phyloP scores from a whole-genome alignment of 2,888 invertebrate species.

The Drosophila subsilvestris region DNA sequence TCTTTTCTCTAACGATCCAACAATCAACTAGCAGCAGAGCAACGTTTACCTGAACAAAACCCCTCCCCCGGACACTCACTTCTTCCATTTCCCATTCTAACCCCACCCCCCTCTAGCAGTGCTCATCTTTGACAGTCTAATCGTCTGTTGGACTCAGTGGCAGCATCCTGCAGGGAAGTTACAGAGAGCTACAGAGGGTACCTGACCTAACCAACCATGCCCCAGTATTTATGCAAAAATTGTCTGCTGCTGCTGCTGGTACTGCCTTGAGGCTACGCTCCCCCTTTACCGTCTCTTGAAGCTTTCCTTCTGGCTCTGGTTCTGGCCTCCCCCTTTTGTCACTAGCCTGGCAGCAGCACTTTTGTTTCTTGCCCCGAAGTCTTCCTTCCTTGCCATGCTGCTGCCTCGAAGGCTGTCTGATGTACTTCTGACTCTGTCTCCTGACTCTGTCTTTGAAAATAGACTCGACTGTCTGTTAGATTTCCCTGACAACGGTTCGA shows the following conservation, averaged over 20 bases:
- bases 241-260: slow-evolving; percentile 30
- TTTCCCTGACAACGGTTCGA: slow-evolving; percentile 27
- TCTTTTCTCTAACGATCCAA: slow-evolving; percentile 46
- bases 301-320: background rate
- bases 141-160: slow-evolving; percentile 40
- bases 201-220: slow-evolving; percentile 56
- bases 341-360: background rate
- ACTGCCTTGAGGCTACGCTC: background rate
- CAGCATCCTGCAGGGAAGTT: slow-evolving; percentile 43
- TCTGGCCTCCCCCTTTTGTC: background rate
- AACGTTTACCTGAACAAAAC: slow-evolving; percentile 38
- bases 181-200: background rate
- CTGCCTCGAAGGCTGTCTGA: slow-evolving; percentile 15
- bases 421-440: slow-evolving; percentile 12
- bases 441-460: slow-evolving; percentile 46
- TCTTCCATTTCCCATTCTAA: background rate
- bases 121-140: slow-evolving; percentile 48
- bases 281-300: background rate
- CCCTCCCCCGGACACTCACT: background rate
- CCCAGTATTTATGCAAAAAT: slow-evolving; percentile 67
- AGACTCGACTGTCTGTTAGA: slow-evolving; percentile 50
- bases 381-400: background rate
- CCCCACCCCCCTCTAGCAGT: slow-evolving; percentile 1
- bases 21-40: slow-evolving; percentile 59
- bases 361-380: background rate